Evolutionary conservation across 2,888 invertebrate genomes (phyloP), one percentile per base, ranked within the genome.

Genomic region (Copidosoma aretas): DNA sequence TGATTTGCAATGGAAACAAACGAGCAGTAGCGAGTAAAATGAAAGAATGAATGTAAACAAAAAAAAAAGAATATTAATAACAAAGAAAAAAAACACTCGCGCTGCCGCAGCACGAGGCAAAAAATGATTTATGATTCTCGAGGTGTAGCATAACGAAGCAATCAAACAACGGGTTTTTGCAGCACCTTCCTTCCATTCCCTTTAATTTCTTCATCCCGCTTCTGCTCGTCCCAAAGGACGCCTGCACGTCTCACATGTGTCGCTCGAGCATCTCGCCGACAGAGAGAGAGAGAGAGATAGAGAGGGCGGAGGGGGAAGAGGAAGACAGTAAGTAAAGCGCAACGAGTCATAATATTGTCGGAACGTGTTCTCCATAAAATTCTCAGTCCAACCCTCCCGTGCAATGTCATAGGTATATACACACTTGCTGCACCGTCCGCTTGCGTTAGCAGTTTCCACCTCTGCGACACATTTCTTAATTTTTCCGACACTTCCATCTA

Each of bases 281-380:
- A 32, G 3, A 8, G 32, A 32, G 8, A 32, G n/a, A n/a, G n/a
- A n/a, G n/a, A n/a, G n/a, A n/a, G n/a, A n/a, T n/a, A n/a, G n/a
- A n/a, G n/a, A n/a, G n/a, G n/a, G n/a, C n/a, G n/a, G n/a, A n/a
- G 8, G 32, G 32, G 32, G 8, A 32, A 32, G 32, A 32, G 32
- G 8, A 8, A 32, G 8, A 32, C 4, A 32, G 32, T 8, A 32
- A 32, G 32, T 32, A 32, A 46, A 4, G 43, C 58, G 63, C 67
- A 73, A 72, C 76, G 74, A 75, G 66, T 64, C 64, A 71, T 63
- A 68, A 71, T 68, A 68, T 68, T 71, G 68, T 71, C 65, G 56
- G 68, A 71, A 64, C 68, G 65, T 68, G 65, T 68, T 43, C 59
- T 51, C 59, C 68, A 60, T 68, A 65, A 68, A 68, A 24, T 68